phyloP scores from a whole-genome alignment of 2,113 vertebrate species.

The Xiphophorus hellerii region DNA sequence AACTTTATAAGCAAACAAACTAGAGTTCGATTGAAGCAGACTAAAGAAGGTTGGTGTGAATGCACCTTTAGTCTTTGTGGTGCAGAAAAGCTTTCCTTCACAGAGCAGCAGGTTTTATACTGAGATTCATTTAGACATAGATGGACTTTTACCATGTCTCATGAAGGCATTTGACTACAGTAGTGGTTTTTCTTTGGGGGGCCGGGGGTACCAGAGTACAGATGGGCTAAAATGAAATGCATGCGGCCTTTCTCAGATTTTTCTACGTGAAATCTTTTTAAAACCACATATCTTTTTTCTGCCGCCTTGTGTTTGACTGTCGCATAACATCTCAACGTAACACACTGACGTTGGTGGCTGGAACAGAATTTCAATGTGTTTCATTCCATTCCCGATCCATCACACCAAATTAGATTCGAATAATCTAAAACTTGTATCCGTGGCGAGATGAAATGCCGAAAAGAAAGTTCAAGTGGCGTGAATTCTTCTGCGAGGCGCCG shows the following conservation, averaged over 20 bases:
- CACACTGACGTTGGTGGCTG: too few relatives aligned
- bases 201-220: background rate
- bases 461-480: background rate
- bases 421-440: background rate
- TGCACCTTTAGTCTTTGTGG: too few relatives aligned
- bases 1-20: too few relatives aligned
- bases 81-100: too few relatives aligned
- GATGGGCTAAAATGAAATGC: background rate
- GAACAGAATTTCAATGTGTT: too few relatives aligned
- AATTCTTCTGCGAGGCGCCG: conserved; percentile 1
- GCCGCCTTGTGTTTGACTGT: background rate
- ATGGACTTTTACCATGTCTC: background rate
- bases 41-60: too few relatives aligned
- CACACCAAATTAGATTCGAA: too few relatives aligned
- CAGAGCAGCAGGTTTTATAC: background rate
- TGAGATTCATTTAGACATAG: background rate
- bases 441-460: background rate
- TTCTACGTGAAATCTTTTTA: background rate
- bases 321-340: background rate
- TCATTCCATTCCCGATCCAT: too few relatives aligned
- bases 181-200: too few relatives aligned
- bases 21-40: too few relatives aligned
- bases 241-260: too few relatives aligned
- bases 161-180: background rate
- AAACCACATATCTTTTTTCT: background rate